A percentile compares a stretch with the other conserved stretches of the same genome.
phyloP scores from a whole-genome alignment of 2,888 invertebrate genomes.

The Xestia c-nigrum region DNA sequence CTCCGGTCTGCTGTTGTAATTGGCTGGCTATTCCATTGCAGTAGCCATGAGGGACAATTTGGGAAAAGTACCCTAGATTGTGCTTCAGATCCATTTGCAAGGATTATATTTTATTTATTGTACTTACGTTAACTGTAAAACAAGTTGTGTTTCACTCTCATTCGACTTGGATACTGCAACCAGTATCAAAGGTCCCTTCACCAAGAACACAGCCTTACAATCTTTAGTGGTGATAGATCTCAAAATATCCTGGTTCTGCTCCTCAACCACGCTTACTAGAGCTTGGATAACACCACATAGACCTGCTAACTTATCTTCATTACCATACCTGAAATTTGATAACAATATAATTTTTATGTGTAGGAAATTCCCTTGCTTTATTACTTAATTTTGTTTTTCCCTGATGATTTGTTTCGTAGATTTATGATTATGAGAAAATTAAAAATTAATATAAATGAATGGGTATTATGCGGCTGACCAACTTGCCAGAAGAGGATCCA shows the following conservation, averaged over 20 bases:
- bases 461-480: too few relatives aligned
- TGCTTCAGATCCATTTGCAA: too few relatives aligned
- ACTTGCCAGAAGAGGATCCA: too few relatives aligned
- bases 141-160: constrained; percentile 96
- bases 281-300: constrained; percentile 99
- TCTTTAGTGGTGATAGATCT: constrained; percentile 96
- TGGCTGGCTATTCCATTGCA: too few relatives aligned
- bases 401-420: neutral
- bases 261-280: constrained; percentile 96
- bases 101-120: neutral
- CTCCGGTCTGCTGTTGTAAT: too few relatives aligned
- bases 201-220: constrained; percentile 97
- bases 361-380: neutral
- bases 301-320: constrained; percentile 98
- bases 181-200: constrained; percentile 97
- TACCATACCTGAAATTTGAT: constrained; percentile 93
- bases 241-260: constrained; percentile 95
- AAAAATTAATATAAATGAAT: neutral
- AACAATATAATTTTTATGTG: neutral
- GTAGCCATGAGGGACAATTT: too few relatives aligned
- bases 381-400: neutral
- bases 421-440: neutral
- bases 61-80: too few relatives aligned
- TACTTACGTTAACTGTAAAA: constrained; percentile 96
- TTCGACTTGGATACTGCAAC: constrained; percentile 96